These are phyloP conservation scores for Oreocharis arfaki DNA, from an alignment of 2,113 vertebrate genomes.

Conservation along the genomic window DNA sequence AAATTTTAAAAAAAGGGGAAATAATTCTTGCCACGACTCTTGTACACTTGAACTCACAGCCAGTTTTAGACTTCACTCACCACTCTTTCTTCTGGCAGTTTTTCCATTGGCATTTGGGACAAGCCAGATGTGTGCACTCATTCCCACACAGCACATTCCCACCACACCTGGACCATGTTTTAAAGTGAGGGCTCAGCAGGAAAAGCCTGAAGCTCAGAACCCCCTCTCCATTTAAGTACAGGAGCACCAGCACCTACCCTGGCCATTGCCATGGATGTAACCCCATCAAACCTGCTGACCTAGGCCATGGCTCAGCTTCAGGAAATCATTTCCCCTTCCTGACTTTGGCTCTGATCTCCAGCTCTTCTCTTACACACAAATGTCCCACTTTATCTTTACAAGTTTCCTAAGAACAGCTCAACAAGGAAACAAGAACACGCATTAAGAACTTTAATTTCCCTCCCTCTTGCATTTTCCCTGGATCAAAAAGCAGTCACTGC, in stretches of 20 bases:
- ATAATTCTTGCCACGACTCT: neutral
- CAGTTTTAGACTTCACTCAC: neutral
- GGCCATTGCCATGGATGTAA: neutral
- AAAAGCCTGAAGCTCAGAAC: too few species aligned
- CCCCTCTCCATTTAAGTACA: neutral
- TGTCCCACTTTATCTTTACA: neutral
- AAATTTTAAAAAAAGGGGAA: neutral
- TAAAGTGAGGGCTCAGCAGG: neutral
- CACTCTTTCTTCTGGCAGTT: neutral
- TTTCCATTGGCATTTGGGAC: neutral
- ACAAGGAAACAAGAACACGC: neutral
- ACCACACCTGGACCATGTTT: accelerated
- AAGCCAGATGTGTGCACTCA: accelerated
- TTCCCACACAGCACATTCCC: neutral
- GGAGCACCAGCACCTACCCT: too few species aligned
- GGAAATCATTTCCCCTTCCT: neutral
- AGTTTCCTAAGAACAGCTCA: neutral
- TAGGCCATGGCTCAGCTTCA: neutral
- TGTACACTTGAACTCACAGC: neutral
- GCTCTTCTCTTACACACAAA: neutral
- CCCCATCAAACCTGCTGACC: neutral
- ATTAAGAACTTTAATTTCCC: neutral
- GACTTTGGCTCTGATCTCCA: neutral
- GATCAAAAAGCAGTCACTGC: neutral
- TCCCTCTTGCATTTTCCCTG: neutral